phyloP scores from a whole-genome alignment of 2,797 vertebrate genomes.

The Chloroceryle inda region DNA sequence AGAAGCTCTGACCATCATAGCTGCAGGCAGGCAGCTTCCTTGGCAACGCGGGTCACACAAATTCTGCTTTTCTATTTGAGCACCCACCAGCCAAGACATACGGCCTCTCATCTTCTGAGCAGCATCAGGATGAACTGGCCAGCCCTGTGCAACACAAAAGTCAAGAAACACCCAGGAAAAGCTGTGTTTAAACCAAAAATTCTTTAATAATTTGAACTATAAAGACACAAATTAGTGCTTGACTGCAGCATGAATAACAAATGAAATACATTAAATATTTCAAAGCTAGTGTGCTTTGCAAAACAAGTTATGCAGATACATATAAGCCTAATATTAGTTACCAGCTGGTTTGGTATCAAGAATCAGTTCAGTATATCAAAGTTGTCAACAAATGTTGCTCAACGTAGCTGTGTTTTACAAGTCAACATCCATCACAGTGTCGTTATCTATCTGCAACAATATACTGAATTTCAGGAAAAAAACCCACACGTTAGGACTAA shows the following conservation, averaged over 20 bases:
- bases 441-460: background rate
- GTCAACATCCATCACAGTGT: conserved; percentile 25
- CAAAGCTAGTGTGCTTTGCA: conserved; percentile 61
- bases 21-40: background rate
- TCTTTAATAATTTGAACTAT: conserved; percentile 72
- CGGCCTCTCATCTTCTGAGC: background rate
- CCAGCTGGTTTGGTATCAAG: conserved; percentile 38
- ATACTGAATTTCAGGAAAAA: background rate
- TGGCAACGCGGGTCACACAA: background rate
- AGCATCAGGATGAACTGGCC: background rate
- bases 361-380: conserved; percentile 43
- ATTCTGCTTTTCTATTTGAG: background rate
- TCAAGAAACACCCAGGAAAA: background rate
- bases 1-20: rapidly evolving
- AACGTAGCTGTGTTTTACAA: background rate
- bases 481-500: background rate
- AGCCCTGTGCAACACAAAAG: background rate
- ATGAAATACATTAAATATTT: conserved; percentile 62
- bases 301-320: conserved; percentile 49
- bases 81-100: rapidly evolving
- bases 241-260: conserved; percentile 60
- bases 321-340: conserved; percentile 30
- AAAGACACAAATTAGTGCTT: conserved; percentile 68
- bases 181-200: conserved; percentile 57
- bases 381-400: conserved; percentile 29